Percentiles rank a stretch among this genome's conserved stretches.
Evolutionary conservation across 2,888 invertebrate genomes (phyloP).

Genomic region (Esperia sulphurella): DNA sequence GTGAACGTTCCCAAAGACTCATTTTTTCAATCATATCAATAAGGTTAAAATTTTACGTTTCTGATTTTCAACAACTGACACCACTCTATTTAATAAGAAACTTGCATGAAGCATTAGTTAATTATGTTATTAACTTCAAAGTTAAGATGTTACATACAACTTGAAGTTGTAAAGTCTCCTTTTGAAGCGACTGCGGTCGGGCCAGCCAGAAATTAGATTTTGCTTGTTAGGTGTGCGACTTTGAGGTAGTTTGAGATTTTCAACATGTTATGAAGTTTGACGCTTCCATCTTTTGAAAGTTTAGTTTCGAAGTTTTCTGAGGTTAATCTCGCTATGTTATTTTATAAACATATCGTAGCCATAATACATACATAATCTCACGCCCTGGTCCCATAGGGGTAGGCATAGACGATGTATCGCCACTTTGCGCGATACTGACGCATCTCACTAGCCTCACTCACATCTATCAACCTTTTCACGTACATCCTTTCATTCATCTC

Average conservation of each 20-base stretch:
- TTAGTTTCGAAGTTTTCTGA: background rate
- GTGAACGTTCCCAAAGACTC: no score
- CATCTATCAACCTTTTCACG: no score
- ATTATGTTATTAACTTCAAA: background rate
- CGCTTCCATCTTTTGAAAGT: background rate
- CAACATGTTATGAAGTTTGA: conserved; percentile 3
- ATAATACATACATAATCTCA: no score
- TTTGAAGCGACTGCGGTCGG: conserved; percentile 3
- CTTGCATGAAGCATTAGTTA: background rate
- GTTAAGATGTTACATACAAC: conserved; percentile 1
- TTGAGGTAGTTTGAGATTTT: conserved; percentile 4
- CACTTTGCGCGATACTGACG: no score
- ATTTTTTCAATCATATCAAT: background rate
- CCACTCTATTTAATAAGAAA: no score
- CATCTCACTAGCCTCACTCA: no score
- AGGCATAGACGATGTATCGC: no score
- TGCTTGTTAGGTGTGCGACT: background rate
- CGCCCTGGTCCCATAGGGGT: no score
- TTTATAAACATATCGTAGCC: no score
- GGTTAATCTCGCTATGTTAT: background rate
- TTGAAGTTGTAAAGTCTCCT: background rate
- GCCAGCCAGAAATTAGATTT: conserved; percentile 3
- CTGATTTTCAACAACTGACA: no score
- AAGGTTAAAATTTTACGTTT: no score
- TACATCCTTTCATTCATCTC: no score